These are phyloP conservation scores for Amblyjoppa fuscipennis DNA, from an alignment of 2,888 invertebrate genomes.

Conservation along the genomic window DNA sequence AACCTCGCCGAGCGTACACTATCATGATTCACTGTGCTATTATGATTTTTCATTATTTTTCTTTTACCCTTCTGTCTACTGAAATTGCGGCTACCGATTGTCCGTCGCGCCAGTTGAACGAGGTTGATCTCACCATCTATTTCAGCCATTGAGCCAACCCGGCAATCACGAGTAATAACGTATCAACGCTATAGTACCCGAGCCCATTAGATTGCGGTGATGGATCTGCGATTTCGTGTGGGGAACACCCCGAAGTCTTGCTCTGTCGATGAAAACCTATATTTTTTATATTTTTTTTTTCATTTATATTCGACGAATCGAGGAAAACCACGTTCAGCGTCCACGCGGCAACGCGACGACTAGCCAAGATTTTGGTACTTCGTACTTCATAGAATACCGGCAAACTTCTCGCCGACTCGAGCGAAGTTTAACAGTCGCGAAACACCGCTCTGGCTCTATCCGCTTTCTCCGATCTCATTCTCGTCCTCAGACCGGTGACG, in stretches of 20 bases:
- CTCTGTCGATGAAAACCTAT: background rate
- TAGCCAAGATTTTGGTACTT: background rate
- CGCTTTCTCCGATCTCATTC: background rate
- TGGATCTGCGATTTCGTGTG: background rate
- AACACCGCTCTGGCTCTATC: background rate
- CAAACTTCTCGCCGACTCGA: background rate
- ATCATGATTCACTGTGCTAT: background rate
- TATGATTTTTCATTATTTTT: conserved; percentile 23
- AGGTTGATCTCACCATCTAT: background rate
- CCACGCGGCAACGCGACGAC: too few relatives aligned
- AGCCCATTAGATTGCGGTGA: background rate
- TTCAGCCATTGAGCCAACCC: background rate
- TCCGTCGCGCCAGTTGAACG: background rate
- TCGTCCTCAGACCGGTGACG: conserved; percentile 2
- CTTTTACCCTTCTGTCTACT: conserved; percentile 32
- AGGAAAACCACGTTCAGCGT: too few relatives aligned
- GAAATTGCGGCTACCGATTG: conserved; percentile 37
- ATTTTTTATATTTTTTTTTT: background rate
- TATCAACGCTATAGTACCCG: background rate
- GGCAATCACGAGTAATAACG: conserved; percentile 11
- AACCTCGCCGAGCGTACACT: conserved; percentile 6
- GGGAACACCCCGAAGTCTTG: background rate
- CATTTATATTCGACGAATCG: background rate
- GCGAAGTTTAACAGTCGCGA: conserved; percentile 13
- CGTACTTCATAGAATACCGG: background rate